These are phyloP conservation scores for Drosophila athabasca DNA, from an alignment of 1,140 invertebrate genomes.

Conservation along the genomic window DNA sequence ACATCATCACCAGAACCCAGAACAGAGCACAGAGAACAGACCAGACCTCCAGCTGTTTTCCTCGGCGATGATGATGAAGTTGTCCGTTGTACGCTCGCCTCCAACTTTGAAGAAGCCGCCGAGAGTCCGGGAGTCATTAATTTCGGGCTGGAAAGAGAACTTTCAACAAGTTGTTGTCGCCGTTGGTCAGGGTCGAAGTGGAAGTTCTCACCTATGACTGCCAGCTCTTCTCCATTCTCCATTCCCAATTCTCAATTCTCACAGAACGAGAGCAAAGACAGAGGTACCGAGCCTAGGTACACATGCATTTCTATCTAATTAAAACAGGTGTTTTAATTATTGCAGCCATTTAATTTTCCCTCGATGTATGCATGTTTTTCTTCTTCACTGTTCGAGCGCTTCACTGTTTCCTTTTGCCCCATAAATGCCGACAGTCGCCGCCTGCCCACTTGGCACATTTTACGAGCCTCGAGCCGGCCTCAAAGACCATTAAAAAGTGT, in stretches of 20 bases:
- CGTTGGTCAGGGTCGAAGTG: slow-evolving; percentile 32
- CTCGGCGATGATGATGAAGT: slow-evolving; percentile 59
- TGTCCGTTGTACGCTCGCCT: slow-evolving; percentile 33
- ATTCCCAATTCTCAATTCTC: slow-evolving; percentile 35
- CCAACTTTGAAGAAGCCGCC: slow-evolving; percentile 69
- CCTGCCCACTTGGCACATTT: slow-evolving; percentile 72
- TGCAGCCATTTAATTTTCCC: slow-evolving; percentile 74
- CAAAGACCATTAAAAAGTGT: slow-evolving; percentile 70
- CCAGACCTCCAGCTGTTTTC: slow-evolving; percentile 58
- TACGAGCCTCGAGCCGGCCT: slow-evolving; percentile 51
- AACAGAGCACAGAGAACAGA: too few species aligned
- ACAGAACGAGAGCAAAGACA: slow-evolving; percentile 14
- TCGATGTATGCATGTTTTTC: slow-evolving; percentile 8
- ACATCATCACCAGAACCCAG: slow-evolving; percentile 16
- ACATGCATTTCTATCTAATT: slow-evolving; percentile 73
- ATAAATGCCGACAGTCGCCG: slow-evolving; percentile 49
- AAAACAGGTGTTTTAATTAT: slow-evolving; percentile 83
- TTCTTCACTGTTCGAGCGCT: not conserved
- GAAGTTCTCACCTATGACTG: slow-evolving; percentile 7
- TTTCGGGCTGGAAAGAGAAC: slow-evolving; percentile 48
- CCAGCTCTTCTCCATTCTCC: slow-evolving; percentile 4
- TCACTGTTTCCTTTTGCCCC: slow-evolving; percentile 31
- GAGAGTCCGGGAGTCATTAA: slow-evolving; percentile 57
- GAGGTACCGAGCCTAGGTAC: not conserved
- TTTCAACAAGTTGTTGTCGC: slow-evolving; percentile 62